phyloP scores from a whole-genome alignment of 2,797 vertebrate species.

The Acanthis flammea region DNA sequence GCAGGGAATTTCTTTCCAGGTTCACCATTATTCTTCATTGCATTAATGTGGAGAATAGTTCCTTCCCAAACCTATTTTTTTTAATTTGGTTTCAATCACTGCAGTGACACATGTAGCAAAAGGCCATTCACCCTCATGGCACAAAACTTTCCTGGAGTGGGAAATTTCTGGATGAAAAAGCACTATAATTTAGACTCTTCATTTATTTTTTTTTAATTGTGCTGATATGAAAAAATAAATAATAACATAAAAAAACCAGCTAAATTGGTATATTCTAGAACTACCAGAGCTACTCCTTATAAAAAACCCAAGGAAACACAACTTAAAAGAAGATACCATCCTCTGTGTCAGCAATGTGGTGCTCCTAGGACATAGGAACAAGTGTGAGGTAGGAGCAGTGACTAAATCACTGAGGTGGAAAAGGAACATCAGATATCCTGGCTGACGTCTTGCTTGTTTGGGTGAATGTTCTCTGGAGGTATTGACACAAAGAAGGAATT shows the following conservation, averaged over 20 bases:
- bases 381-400: not conserved
- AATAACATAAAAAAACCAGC: not conserved
- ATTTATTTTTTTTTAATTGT: not conserved
- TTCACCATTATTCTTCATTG: not conserved
- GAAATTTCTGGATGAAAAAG: not conserved
- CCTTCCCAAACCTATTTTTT: not conserved
- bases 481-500: not conserved
- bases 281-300: not conserved
- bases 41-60: not conserved
- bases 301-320: not conserved
- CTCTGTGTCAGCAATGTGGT: not conserved
- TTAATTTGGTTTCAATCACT: not conserved
- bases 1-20: not conserved
- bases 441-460: not conserved
- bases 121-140: accelerated
- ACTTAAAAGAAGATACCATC: not conserved
- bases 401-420: not conserved
- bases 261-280: accelerated
- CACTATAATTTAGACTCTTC: not conserved
- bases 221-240: not conserved
- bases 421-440: not conserved
- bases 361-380: not conserved
- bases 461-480: not conserved
- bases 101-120: accelerated
- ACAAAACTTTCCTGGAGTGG: not conserved